Conservation (phyloP, 2,113 vertebrate species). For the Corythaixoides concolor region DNA sequence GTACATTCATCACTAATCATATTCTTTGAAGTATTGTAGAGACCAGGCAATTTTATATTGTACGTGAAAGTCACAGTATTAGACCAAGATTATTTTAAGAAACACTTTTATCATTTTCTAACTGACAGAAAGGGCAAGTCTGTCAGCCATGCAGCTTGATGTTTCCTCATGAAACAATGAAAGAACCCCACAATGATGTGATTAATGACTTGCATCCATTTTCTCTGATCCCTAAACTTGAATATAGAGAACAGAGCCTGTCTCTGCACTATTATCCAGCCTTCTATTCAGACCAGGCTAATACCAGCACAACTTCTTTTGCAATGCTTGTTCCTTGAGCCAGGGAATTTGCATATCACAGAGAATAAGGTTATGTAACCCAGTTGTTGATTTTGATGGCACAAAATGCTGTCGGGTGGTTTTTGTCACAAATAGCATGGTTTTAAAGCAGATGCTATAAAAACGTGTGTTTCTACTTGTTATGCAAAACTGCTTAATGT, state of each 20-base stretch:
- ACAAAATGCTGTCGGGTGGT: neutral
- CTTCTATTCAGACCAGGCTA: constrained; percentile 55
- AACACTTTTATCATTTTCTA: constrained; percentile 63
- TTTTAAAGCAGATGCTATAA: neutral
- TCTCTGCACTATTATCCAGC: constrained; percentile 1
- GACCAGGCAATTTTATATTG: constrained; percentile 28
- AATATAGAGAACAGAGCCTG: constrained; percentile 28
- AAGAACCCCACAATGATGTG: constrained; percentile 21
- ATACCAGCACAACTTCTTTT: constrained; percentile 51
- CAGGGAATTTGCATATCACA: constrained; percentile 59
- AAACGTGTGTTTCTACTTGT: neutral
- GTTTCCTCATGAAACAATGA: constrained; percentile 33
- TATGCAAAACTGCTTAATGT: neutral
- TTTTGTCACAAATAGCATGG: neutral
- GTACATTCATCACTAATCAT: constrained; percentile 41
- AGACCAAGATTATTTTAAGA: constrained; percentile 68
- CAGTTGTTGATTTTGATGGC: neutral
- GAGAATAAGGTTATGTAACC: constrained; percentile 40
- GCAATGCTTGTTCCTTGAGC: neutral
- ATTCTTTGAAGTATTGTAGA: constrained; percentile 50
- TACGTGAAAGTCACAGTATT: constrained; percentile 33
- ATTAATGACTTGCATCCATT: constrained; percentile 58
- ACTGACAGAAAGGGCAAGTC: constrained; percentile 36
- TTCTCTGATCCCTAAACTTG: constrained; percentile 49
- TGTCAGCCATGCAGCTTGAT: constrained; percentile 19